Conservation (phyloP, 2,113 vertebrate species). For the Gallinago paraguaiae region DNA sequence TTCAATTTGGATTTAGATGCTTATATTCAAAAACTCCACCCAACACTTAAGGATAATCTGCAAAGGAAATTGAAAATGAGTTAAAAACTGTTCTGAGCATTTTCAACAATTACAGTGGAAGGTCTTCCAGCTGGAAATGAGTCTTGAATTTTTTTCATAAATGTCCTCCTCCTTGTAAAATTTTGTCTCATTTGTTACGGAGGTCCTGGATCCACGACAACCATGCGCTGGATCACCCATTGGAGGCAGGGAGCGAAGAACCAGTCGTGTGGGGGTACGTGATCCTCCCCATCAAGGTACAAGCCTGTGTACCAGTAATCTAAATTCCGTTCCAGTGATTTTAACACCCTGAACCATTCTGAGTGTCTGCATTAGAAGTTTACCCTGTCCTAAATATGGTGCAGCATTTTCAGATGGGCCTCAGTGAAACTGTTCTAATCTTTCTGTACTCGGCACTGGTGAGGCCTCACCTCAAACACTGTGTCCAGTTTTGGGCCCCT, state of each 20-base stretch:
- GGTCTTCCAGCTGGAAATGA: not conserved
- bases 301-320: not conserved
- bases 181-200: not conserved
- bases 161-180: not conserved
- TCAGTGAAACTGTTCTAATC: not conserved
- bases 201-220: not conserved
- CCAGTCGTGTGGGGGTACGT: fast-evolving
- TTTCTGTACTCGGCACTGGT: not conserved
- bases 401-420: not conserved
- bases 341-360: not conserved
- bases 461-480: not conserved
- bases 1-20: not conserved
- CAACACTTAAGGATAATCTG: not conserved
- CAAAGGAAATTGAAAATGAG: not conserved
- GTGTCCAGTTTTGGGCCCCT: not conserved
- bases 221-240: not conserved
- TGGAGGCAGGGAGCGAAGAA: not conserved
- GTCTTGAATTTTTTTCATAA: not conserved
- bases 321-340: not conserved
- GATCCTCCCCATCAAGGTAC: not conserved
- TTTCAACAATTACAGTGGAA: not conserved
- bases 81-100: not conserved
- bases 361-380: not conserved
- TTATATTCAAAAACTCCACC: not conserved
- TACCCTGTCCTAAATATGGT: not conserved